phyloP scores from a whole-genome alignment of 2,113 vertebrate genomes.

The Falco punctatus region DNA sequence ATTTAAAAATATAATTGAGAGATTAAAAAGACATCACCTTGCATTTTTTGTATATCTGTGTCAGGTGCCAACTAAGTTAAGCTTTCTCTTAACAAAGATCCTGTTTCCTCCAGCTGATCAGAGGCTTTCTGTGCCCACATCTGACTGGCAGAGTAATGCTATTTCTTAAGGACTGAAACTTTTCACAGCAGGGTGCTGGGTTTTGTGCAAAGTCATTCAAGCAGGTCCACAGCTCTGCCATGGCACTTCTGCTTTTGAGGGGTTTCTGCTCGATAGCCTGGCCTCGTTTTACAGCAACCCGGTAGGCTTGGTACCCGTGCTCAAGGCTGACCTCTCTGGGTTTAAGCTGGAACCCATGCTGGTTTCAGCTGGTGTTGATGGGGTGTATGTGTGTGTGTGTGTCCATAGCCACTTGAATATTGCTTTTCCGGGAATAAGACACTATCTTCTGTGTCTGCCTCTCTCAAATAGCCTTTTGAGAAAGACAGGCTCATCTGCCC shows the following conservation, averaged over 20 bases:
- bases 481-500: background rate
- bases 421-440: background rate
- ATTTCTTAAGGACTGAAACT: background rate
- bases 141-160: background rate
- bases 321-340: background rate
- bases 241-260: background rate
- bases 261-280: background rate
- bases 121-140: background rate
- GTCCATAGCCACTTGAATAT: background rate
- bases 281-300: background rate
- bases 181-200: background rate
- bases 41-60: background rate
- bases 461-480: background rate
- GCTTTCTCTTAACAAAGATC: background rate
- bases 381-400: too few species aligned
- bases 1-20: background rate
- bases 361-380: background rate
- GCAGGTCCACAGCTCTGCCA: background rate
- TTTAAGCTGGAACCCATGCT: background rate
- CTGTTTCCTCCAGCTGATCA: background rate
- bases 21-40: background rate
- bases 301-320: fast-evolving
- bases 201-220: background rate
- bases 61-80: background rate
- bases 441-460: background rate